A percentile compares a stretch with the other conserved stretches of the same genome.
Evolutionary conservation across 1,140 invertebrate species (phyloP).

Genomic region (Oppia nitens): DNA sequence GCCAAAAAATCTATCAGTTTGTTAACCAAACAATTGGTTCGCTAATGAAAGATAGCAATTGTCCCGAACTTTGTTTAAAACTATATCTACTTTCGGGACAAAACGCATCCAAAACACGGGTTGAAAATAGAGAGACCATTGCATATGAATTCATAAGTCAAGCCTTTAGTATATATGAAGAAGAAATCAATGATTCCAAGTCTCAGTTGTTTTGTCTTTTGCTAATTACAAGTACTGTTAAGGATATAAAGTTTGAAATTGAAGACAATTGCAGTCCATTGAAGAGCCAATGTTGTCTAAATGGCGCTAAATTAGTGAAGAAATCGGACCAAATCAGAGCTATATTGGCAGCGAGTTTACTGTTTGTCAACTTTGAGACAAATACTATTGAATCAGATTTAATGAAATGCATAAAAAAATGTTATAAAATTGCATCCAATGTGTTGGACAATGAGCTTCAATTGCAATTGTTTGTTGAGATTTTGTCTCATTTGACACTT

Average conservation of each 20-base stretch:
- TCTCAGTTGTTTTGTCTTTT: conserved; percentile 89
- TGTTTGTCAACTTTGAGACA: conserved; percentile 12
- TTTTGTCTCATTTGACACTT: conserved; percentile 16
- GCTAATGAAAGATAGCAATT: conserved; percentile 60
- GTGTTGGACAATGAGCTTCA: conserved; percentile 15
- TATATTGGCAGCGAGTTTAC: conserved; percentile 26
- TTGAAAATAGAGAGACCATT: conserved; percentile 86
- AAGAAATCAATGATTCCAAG: conserved; percentile 95
- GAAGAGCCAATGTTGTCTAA: conserved; percentile 55
- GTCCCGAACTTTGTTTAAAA: conserved; percentile 77
- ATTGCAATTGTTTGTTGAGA: conserved; percentile 17
- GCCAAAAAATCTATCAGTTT: conserved; percentile 94
- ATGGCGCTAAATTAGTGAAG: conserved; percentile 63
- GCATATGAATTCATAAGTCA: conserved; percentile 74
- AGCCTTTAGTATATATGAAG: conserved; percentile 93
- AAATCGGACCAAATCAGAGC: conserved; percentile 92
- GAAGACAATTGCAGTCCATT: conserved; percentile 96
- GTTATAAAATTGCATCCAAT: conserved; percentile 13
- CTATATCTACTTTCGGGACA: conserved; percentile 87
- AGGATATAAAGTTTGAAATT: conserved; percentile 79
- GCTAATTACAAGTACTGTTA: conserved; percentile 83
- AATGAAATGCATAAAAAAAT: conserved; percentile 12
- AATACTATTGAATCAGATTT: conserved; percentile 1
- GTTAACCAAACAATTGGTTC: conserved; percentile 79
- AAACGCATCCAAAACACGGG: conserved; percentile 75